Base-by-base conservation (phyloP, 2,797 vertebrate species). In the Enteromius radiatus region DNA sequence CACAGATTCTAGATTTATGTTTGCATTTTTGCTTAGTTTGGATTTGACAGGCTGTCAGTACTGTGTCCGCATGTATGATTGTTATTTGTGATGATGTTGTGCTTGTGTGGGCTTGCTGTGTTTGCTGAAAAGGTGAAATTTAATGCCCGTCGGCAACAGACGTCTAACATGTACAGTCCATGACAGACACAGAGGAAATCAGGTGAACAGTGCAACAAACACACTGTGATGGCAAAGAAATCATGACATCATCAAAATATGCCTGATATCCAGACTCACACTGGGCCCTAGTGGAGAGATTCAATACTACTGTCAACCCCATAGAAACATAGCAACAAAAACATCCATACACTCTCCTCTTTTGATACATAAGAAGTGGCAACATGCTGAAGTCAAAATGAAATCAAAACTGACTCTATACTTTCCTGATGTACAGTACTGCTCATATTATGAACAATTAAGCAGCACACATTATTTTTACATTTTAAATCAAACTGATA, bases 281-380 rank as follows among this genome's bases (percentile, higher is more conserved):
- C 81, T 69, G 63, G 63, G 67, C 73, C 38, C 73, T 76, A 76
- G 73, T 68, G 81, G 81, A 76, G 45, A 76, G 49, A 76, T 54
- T 45, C 12, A 56, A 33, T 59, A 76, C 33, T 76, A 54, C 63
- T 76, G 26, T 14, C 12, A 15, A 45, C n/a, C 21, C 12, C 12
- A 65, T 5, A 33, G 38, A 70, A 67, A 52, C 14, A 52, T 11
- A 54, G 47, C 59, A 14, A 23, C 21, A 38, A 31, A 63, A 15
- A 21, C n/a, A 73, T 47, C 14, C 33, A 38, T 49, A 65, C 33
- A 54, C 23, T 19, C 2, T 45, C 8, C 26, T 80, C 28, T 56
- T n/a, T 54, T 61, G 19, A 33, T 23, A 15, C 4, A 33, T 45
- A 33, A 19, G 1, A 54, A 56, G 56, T 14, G n/a, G 15, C 15